Conservation (phyloP, 2,888 invertebrate species). For the Hydrotaea diabolus region DNA sequence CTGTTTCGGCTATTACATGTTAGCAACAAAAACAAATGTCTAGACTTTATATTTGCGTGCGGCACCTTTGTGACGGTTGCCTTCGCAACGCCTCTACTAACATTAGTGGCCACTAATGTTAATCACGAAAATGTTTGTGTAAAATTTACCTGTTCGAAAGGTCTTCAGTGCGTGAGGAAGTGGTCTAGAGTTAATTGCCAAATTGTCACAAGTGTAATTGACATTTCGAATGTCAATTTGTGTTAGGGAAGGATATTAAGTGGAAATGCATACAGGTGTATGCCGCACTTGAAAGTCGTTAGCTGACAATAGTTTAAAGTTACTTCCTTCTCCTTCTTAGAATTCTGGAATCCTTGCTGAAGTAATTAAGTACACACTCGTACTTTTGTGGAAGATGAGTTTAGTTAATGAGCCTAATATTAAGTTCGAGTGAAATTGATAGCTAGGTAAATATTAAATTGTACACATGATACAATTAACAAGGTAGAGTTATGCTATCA, state of each 20-base stretch:
- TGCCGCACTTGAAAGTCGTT: not conserved
- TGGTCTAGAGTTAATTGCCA: conserved; percentile 29
- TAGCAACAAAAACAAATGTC: not conserved
- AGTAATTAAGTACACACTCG: not conserved
- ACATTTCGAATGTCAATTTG: not conserved
- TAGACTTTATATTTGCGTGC: conserved; percentile 26
- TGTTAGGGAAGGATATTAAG: not conserved
- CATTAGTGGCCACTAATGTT: not conserved
- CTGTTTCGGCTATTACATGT: not conserved
- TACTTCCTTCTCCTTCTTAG: not conserved
- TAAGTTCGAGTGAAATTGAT: too few species aligned
- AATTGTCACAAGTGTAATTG: conserved; percentile 38
- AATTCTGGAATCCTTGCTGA: not conserved
- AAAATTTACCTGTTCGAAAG: conserved; percentile 8
- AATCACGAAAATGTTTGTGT: not conserved
- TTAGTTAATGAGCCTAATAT: too few species aligned
- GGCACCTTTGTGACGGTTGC: conserved; percentile 41
- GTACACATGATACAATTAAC: too few species aligned
- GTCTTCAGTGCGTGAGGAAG: not conserved
- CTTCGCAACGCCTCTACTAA: conserved; percentile 15
- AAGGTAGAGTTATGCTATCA: too few species aligned
- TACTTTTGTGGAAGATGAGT: too few species aligned
- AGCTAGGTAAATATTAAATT: too few species aligned
- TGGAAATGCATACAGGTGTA: not conserved
- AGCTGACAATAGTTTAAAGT: not conserved